Percentiles rank a stretch among this genome's conserved stretches.
Conservation (phyloP, 2,113 vertebrate genomes). For the Notiomystis cincta region DNA sequence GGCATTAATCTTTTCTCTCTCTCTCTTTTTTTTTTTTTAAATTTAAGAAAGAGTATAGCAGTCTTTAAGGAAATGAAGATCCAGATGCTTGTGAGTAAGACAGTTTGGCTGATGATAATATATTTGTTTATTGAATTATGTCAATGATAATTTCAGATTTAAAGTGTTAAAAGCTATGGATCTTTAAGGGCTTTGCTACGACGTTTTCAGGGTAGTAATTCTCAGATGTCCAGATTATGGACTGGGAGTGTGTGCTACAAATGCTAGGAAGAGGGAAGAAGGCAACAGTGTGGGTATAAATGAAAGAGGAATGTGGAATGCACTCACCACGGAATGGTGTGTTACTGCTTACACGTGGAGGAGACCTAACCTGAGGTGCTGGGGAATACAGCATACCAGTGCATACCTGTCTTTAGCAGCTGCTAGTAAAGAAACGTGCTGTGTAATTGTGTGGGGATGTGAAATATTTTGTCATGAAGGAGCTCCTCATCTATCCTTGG, state of each 20-base stretch:
- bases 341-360: background rate
- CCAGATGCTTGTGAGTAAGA: background rate
- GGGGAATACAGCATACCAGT: background rate
- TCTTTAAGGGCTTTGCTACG: background rate
- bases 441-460: background rate
- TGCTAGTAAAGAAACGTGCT: background rate
- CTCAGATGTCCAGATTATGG: background rate
- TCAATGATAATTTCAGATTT: background rate
- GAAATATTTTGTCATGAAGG: background rate
- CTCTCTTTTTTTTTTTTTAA: background rate
- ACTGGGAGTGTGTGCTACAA: background rate
- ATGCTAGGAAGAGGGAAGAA: background rate
- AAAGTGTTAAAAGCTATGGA: background rate
- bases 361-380: background rate
- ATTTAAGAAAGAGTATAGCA: background rate
- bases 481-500: conserved; percentile 15
- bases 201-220: background rate
- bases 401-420: background rate
- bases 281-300: background rate
- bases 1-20: background rate
- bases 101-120: background rate
- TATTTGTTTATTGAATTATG: background rate
- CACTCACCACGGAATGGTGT: background rate
- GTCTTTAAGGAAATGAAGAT: background rate
- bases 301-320: background rate